These are phyloP conservation scores for Coptotermes formosanus DNA, from an alignment of 1,140 invertebrate species.

Conservation along the genomic window DNA sequence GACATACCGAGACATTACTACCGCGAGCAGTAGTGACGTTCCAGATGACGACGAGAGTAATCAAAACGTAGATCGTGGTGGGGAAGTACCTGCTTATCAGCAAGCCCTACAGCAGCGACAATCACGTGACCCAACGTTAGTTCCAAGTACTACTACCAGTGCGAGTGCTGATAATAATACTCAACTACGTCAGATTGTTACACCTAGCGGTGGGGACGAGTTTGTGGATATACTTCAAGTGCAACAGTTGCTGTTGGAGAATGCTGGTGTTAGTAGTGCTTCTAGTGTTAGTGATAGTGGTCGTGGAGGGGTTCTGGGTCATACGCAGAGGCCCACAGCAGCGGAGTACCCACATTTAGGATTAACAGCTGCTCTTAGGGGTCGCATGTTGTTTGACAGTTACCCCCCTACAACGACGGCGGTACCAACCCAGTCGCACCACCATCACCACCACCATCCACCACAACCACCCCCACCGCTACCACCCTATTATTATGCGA, in stretches of 20 bases:
- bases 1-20: conserved; percentile 40
- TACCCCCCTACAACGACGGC: conserved; percentile 37
- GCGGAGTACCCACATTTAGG: background rate
- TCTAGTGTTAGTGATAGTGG: conserved; percentile 40
- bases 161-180: background rate
- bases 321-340: background rate
- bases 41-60: background rate
- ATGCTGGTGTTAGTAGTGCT: background rate
- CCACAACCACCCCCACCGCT: conserved; percentile 30
- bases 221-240: conserved; percentile 62
- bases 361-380: conserved; percentile 32
- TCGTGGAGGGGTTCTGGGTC: background rate
- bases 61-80: conserved; percentile 8
- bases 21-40: background rate
- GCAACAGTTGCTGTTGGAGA: conserved; percentile 56
- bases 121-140: conserved; percentile 35
- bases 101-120: conserved; percentile 35
- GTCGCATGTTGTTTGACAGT: conserved; percentile 29
- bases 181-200: background rate
- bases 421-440: conserved; percentile 46
- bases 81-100: conserved; percentile 31
- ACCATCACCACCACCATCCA: conserved; percentile 22
- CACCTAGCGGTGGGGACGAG: conserved; percentile 47
- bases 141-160: background rate
- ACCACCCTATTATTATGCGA: conserved; percentile 51